Conservation (phyloP, 2,797 vertebrate species). For the Tinamus major region DNA sequence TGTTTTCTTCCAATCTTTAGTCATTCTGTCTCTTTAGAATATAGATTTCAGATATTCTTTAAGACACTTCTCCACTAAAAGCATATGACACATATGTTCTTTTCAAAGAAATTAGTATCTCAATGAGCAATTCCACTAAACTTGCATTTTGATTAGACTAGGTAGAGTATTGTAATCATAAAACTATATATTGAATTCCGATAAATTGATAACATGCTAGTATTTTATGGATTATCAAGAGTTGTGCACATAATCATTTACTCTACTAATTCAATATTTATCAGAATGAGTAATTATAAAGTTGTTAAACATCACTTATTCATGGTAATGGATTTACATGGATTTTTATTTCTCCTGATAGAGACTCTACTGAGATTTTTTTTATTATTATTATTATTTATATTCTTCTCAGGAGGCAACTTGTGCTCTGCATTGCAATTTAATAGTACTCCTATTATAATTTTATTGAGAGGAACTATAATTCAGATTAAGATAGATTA, state of each 20-base stretch:
- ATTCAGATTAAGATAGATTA: background rate
- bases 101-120: background rate
- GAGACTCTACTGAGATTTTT: background rate
- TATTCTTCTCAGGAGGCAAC: background rate
- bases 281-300: slow-evolving; percentile 26
- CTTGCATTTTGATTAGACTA: background rate
- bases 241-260: background rate
- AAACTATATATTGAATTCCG: background rate
- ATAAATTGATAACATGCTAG: background rate
- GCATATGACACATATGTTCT: background rate
- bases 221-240: slow-evolving; percentile 13
- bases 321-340: background rate
- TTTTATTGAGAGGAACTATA: background rate
- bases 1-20: background rate
- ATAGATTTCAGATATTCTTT: background rate
- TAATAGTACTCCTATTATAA: background rate
- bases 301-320: slow-evolving; percentile 1
- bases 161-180: background rate
- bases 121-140: background rate
- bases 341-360: background rate
- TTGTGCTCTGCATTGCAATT: slow-evolving; percentile 5
- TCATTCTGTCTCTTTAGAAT: background rate
- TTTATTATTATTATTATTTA: slow-evolving; percentile 16
- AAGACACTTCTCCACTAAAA: background rate
- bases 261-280: slow-evolving; percentile 42